A percentile compares a stretch with the other conserved stretches of the same genome.
Conservation (phyloP, 2,888 invertebrate genomes). For the Orthosia gracilis region DNA sequence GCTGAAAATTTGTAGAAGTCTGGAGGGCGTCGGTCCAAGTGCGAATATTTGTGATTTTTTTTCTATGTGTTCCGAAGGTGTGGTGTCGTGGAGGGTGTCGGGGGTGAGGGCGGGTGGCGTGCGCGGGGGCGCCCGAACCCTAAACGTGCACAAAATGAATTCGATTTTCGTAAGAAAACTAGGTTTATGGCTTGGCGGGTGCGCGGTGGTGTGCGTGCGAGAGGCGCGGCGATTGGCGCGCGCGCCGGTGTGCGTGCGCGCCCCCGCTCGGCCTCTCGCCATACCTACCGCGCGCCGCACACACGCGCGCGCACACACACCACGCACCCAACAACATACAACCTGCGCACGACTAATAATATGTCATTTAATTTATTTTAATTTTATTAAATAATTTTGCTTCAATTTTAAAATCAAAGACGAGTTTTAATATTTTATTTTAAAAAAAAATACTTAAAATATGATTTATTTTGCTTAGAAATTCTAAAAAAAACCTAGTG, state of each 20-base stretch:
- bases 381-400: slow-evolving; percentile 29
- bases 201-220: slow-evolving; percentile 77
- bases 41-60: slow-evolving; percentile 83
- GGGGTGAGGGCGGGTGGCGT: slow-evolving; percentile 68
- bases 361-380: slow-evolving; percentile 51
- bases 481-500: neutral
- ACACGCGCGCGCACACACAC: slow-evolving; percentile 69
- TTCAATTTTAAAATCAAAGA: slow-evolving; percentile 18
- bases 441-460: neutral
- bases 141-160: slow-evolving; percentile 85
- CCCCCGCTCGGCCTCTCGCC: slow-evolving; percentile 85
- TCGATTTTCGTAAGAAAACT: slow-evolving; percentile 81
- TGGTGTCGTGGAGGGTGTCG: slow-evolving; percentile 36
- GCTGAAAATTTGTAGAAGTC: slow-evolving; percentile 73
- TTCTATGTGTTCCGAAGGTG: slow-evolving; percentile 67
- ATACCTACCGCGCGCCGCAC: slow-evolving; percentile 78
- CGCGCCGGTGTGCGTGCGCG: slow-evolving; percentile 80
- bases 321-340: slow-evolving; percentile 60
- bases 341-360: slow-evolving; percentile 65
- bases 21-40: slow-evolving; percentile 62
- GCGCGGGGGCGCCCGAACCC: slow-evolving; percentile 81
- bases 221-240: slow-evolving; percentile 84
- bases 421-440: neutral
- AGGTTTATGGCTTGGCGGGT: slow-evolving; percentile 76
- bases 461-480: neutral